Base-by-base conservation (phyloP, 2,888 invertebrate genomes). In the Cephus spinipes region DNA sequence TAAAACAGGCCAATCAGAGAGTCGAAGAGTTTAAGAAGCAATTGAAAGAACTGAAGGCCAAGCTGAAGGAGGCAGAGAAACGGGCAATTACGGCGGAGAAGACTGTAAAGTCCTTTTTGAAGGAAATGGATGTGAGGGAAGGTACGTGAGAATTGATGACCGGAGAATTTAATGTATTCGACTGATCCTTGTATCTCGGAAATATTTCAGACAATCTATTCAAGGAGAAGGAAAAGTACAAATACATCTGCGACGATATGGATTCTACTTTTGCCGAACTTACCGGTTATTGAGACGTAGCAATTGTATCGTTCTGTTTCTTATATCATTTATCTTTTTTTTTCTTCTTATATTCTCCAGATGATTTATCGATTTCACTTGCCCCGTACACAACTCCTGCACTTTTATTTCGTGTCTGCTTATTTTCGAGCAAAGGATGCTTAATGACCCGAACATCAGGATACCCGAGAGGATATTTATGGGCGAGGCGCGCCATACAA, bases 141-240 rank as follows among this genome's bases (percentile, higher is more conserved):
- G 94, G 94, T 94, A 90, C 78, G 76, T 31, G 71, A 71, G 15
- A 12, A 69, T 9, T 12, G 71, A 71, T 71, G 2, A 75, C 32
- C 3, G 31, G 31, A 23, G 12, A 71, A 32, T 32, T 33, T 23
- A 31, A 31, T 71, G 12, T 23, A 31, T 71, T 32, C 71, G 31
- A 71, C 71, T 71, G 32, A 71, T 15, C 71, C 31, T 32, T 31
- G 11, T 12, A 2, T 33, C 9, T 71, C 12, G 31, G 6, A 32
- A 33, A 32, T 71, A 30, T 95, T 95, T 87, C 95, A 97, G 97
- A 97, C 94, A 94, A 95, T 92, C 94, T 97, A 93, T 96, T 96
- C 94, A 94, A 94, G 86, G 93, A 94, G 93, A 97, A 96, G 93
- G 96, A 96, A 93, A 96, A 96, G 92, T 96, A 94, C 93, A 95